Evolutionary conservation across 2,797 vertebrate species (phyloP).

Genomic region (Cheracebus regulus): DNA sequence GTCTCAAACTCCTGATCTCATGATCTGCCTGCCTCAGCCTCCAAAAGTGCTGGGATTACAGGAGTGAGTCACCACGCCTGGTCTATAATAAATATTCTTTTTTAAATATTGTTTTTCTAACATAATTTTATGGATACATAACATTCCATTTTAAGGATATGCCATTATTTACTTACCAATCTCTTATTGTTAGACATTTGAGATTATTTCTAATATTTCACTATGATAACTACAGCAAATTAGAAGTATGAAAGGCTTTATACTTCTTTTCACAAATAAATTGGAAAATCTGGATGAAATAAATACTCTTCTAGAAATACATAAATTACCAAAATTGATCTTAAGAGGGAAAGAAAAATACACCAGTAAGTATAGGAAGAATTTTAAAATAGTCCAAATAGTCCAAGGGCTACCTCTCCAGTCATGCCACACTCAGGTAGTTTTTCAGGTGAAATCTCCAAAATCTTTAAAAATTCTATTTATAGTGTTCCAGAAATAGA

Average conservation of each 20-base stretch:
- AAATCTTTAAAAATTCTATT: slow-evolving; percentile 46
- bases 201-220: slow-evolving; percentile 12
- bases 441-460: slow-evolving; percentile 29
- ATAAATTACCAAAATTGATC: neutral
- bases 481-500: neutral
- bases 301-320: neutral
- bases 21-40: neutral
- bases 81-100: neutral
- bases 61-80: neutral
- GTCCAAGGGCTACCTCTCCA: neutral
- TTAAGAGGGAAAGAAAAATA: slow-evolving; percentile 13
- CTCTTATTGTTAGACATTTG: neutral
- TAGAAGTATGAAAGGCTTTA: neutral
- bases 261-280: neutral
- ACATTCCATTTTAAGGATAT: neutral
- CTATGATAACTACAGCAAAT: neutral
- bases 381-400: neutral
- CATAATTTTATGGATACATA: neutral
- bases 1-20: neutral
- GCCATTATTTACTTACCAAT: neutral
- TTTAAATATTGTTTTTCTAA: neutral
- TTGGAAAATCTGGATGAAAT: neutral
- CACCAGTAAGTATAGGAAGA: neutral
- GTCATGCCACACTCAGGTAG: neutral
- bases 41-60: neutral